A percentile compares a stretch with the other conserved stretches of the same genome.
These are phyloP conservation scores for Hydropsyche betteni DNA, from an alignment of 2,888 invertebrate genomes.

Conservation along the genomic window DNA sequence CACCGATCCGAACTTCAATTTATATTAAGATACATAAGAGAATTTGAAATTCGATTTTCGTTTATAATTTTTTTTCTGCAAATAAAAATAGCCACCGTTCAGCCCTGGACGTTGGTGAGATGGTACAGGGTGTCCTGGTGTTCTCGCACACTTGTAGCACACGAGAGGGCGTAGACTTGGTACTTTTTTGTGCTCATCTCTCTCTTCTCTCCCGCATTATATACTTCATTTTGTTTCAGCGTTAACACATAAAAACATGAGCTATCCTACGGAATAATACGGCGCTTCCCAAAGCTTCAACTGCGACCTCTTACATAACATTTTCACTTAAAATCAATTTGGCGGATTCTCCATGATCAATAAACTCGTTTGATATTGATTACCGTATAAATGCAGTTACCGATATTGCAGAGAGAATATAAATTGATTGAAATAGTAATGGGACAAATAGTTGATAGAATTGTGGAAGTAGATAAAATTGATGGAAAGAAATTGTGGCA, in stretches of 20 bases:
- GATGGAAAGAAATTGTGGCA: too few species aligned
- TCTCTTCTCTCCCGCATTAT: slow-evolving; percentile 40
- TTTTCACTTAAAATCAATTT: too few species aligned
- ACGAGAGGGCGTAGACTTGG: slow-evolving; percentile 34
- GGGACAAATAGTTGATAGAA: too few species aligned
- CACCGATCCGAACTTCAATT: neutral
- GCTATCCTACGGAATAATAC: slow-evolving; percentile 36
- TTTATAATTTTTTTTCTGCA: neutral
- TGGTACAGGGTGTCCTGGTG: slow-evolving; percentile 34
- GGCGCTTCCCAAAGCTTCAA: slow-evolving; percentile 28
- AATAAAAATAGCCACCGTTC: neutral
- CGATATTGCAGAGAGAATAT: too few species aligned
- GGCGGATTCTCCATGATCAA: too few species aligned
- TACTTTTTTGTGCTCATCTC: slow-evolving; percentile 39
- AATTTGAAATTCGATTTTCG: neutral
- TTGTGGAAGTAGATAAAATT: too few species aligned
- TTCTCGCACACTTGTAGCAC: slow-evolving; percentile 37
- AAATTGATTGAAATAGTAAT: too few species aligned
- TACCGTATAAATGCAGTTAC: too few species aligned
- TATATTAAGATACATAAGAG: neutral
- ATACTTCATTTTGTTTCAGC: slow-evolving; percentile 42
- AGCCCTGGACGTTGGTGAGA: slow-evolving; percentile 27
- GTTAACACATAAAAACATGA: slow-evolving; percentile 42
- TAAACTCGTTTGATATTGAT: too few species aligned
- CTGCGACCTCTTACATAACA: too few species aligned